Conservation (phyloP, 2,113 vertebrate species). For the Elaphurus davidianus region DNA sequence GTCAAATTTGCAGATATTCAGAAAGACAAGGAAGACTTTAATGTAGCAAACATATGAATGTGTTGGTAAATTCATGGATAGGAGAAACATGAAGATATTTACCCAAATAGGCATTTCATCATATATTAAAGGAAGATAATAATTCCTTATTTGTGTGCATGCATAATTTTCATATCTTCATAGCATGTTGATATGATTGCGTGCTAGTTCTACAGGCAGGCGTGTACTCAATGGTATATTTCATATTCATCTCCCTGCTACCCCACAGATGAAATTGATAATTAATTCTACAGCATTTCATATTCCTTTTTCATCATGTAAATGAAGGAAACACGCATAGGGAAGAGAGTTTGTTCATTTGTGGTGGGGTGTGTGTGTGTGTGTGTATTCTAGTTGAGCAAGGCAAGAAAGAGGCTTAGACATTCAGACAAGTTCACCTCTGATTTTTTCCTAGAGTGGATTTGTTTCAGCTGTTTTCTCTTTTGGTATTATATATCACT, state of each 20-base stretch:
- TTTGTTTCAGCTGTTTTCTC: conserved; percentile 63
- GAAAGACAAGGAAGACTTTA: background rate
- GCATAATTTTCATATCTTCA: background rate
- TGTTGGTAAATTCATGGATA: background rate
- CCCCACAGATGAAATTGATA: conserved; percentile 37
- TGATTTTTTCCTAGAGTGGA: conserved; percentile 48
- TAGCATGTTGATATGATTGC: background rate
- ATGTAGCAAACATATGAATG: background rate
- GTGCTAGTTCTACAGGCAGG: background rate
- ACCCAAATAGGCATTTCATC: background rate
- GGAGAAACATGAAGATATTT: background rate
- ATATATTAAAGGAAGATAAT: background rate
- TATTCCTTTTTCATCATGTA: conserved; percentile 47
- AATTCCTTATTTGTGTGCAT: background rate
- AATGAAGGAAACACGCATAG: conserved; percentile 57
- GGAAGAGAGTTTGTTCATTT: conserved; percentile 36
- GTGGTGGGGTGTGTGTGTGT: background rate
- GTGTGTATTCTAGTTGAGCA: background rate
- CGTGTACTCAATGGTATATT: conserved; percentile 4
- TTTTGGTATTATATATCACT: conserved; percentile 74
- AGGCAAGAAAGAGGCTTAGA: background rate
- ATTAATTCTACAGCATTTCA: conserved; percentile 24
- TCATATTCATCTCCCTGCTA: conserved; percentile 35
- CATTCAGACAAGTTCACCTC: background rate
- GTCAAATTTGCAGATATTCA: background rate